Conservation (phyloP, 30 jellyfish, hydroid and myxozoan species). For the Aurelia coerulea region DNA sequence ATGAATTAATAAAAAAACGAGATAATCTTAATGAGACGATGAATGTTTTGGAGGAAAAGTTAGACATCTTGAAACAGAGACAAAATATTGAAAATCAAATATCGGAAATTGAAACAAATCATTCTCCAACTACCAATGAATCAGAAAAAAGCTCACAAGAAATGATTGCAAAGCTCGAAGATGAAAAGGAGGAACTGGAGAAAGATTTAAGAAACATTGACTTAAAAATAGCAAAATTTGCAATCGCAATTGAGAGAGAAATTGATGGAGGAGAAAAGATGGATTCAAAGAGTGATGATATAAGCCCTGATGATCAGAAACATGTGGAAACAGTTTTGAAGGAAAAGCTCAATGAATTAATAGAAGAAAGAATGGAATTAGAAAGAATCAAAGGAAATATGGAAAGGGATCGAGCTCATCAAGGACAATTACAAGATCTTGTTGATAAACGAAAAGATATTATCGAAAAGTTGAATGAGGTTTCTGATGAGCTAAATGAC, state of each 20-base stretch:
- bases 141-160: not conserved
- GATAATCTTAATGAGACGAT: not conserved
- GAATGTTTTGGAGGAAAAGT: conserved; percentile 8
- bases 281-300: not conserved
- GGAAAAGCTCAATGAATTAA: conserved; percentile 10
- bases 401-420: not conserved
- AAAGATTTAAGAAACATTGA: conserved; percentile 7
- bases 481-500: not conserved
- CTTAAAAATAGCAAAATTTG: not conserved
- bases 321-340: conserved; percentile 2
- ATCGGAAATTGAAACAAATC: not conserved
- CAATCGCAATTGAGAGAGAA: conserved; percentile 14
- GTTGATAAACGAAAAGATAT: conserved; percentile 37
- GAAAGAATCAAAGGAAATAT: not conserved
- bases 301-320: not conserved
- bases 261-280: not conserved
- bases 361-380: conserved; percentile 29
- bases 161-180: not conserved
- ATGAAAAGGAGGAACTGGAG: not conserved
- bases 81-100: conserved; percentile 15
- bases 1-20: conserved; percentile 4
- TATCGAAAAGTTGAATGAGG: conserved; percentile 1
- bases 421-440: conserved; percentile 16
- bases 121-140: too few species aligned
- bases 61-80: not conserved